Conservation (phyloP, 2,888 invertebrate genomes). For the Malthinus flaveolus region DNA sequence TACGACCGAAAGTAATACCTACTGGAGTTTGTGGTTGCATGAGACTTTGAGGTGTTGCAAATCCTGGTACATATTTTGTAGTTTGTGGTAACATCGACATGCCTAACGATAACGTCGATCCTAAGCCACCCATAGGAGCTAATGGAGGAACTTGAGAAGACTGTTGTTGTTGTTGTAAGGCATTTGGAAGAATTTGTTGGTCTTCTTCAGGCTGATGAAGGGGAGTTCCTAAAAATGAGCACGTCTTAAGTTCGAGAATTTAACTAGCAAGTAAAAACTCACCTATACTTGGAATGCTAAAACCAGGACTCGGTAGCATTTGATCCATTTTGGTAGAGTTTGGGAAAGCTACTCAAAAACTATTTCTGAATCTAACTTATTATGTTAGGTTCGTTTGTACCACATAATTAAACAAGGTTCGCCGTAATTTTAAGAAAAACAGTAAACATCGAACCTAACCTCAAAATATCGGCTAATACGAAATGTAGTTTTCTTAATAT, state of each 20-base stretch:
- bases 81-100: slow-evolving; percentile 72
- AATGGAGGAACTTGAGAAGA: slow-evolving; percentile 58
- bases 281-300: slow-evolving; percentile 85
- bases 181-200: slow-evolving; percentile 85
- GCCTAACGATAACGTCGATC: slow-evolving; percentile 64
- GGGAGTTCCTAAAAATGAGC: slow-evolving; percentile 64
- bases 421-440: too few species aligned
- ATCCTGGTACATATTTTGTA: slow-evolving; percentile 75
- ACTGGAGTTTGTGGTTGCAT: slow-evolving; percentile 92
- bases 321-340: slow-evolving; percentile 71
- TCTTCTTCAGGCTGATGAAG: slow-evolving; percentile 90
- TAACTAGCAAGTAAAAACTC: slow-evolving; percentile 25
- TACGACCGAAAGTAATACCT: slow-evolving; percentile 43
- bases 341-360: too few species aligned
- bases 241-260: neutral
- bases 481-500: too few species aligned
- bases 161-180: slow-evolving; percentile 65
- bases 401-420: too few species aligned
- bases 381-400: too few species aligned
- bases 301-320: slow-evolving; percentile 87
- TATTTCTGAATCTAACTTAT: too few species aligned
- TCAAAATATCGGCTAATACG: too few species aligned
- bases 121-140: slow-evolving; percentile 59
- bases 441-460: too few species aligned
- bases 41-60: slow-evolving; percentile 79